These are phyloP conservation scores for Nasua narica DNA, from an alignment of 2,797 vertebrate species.

Conservation along the genomic window DNA sequence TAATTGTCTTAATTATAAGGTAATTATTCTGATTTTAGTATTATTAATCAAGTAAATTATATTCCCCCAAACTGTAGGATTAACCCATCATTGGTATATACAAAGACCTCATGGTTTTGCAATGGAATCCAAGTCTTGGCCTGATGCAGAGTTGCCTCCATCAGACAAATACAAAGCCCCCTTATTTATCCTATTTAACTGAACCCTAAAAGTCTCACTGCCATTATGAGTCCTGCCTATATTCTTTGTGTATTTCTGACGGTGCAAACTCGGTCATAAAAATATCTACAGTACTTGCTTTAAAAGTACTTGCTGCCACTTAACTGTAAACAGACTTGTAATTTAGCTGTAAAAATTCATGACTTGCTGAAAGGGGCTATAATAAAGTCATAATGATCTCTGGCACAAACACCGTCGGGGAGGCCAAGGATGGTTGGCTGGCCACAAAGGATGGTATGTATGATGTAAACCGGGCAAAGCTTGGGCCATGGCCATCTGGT, in stretches of 20 bases:
- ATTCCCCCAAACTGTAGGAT: neutral
- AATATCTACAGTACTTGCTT: conserved; percentile 73
- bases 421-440: conserved; percentile 18
- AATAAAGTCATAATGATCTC: conserved; percentile 70
- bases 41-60: conserved; percentile 14
- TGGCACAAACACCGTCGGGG: conserved; percentile 40
- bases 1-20: neutral
- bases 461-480: neutral
- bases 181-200: conserved; percentile 64
- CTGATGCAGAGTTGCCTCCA: neutral
- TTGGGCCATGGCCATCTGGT: neutral
- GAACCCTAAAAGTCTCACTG: conserved; percentile 56
- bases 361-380: conserved; percentile 73
- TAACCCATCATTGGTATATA: neutral
- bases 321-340: conserved; percentile 78
- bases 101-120: conserved; percentile 35
- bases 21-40: conserved; percentile 36
- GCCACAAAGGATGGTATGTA: neutral
- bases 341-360: conserved; percentile 76
- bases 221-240: conserved; percentile 37
- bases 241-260: conserved; percentile 65
- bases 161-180: conserved; percentile 62
- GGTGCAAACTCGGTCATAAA: conserved; percentile 72
- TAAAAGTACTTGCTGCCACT: conserved; percentile 74
- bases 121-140: neutral